Base-by-base conservation (phyloP, 2,797 vertebrate genomes). In the Sebastes elongatus region DNA sequence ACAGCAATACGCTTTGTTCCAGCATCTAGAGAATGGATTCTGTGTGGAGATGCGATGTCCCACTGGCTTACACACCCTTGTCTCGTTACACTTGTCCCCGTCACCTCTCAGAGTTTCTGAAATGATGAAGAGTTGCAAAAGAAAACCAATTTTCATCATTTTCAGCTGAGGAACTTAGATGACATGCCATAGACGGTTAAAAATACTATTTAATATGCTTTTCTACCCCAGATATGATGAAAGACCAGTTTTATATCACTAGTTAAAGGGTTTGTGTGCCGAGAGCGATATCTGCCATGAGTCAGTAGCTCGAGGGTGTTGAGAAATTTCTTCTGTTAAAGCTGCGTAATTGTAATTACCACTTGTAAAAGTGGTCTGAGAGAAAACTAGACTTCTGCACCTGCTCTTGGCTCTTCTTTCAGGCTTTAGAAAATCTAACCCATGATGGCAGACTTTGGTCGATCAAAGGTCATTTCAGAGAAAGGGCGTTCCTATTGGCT, bases 1-100 rank as follows among this genome's bases (percentile, higher is more conserved):
- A 92, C 92, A 80, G 56, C 67, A 90, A 90, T 88, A 63, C 56
- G 81, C 61, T 85, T 81, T 59, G 73, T 81, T 81, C 32, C 22
- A 8, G 32, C 63, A n/a, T 81, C 67, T 32, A 13, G 53, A 71
- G 70, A 59, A 62, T 27, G 53, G 67, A 67, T 84, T 85, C 81
- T 62, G 53, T 22, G 59, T 65, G 62, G 63, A 71, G 55, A 32
- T 9, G 28, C 67, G 22, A 88, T 8, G 38, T 71, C 23, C 74
- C 64, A n/a, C 22, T 38, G 69, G 46, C 49, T 80, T 64, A 73
- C 22, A 23, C 25, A 5, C 32, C 49, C 53, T 38, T 61, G 68
- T 81, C 56, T 69, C 1, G 4, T 49, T 75, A 5, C 23, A 22
- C 61, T 80, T 76, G 22, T 73, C 63, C 56, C 42, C 30, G 71